Evolutionary conservation across 2,888 invertebrate genomes (phyloP).

Genomic region (Leucophenga montana): DNA sequence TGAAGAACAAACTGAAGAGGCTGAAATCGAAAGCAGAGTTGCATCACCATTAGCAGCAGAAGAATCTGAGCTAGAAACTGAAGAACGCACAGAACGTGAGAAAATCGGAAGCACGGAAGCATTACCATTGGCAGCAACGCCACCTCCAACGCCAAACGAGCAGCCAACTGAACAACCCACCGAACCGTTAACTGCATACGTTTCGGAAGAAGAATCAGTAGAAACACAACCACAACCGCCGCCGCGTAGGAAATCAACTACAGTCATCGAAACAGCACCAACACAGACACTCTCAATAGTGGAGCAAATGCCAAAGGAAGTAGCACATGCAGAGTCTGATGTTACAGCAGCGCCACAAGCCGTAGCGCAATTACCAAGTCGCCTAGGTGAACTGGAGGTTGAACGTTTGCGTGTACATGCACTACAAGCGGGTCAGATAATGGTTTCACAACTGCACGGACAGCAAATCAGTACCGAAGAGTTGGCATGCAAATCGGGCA

Average conservation of each 20-base stretch:
- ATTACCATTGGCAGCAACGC: background rate
- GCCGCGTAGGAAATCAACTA: conserved; percentile 68
- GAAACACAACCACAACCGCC: conserved; percentile 59
- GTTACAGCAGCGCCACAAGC: conserved; percentile 34
- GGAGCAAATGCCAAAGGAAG: conserved; percentile 44
- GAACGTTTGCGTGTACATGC: conserved; percentile 85
- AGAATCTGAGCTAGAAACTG: conserved; percentile 38
- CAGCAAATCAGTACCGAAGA: conserved; percentile 82
- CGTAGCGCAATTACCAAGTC: conserved; percentile 51
- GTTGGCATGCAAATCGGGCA: conserved; percentile 81
- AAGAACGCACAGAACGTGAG: conserved; percentile 42
- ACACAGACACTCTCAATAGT: conserved; percentile 40
- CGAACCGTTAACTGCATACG: conserved; percentile 22
- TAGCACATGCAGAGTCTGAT: conserved; percentile 47
- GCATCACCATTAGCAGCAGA: conserved; percentile 31
- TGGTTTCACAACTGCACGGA: conserved; percentile 87
- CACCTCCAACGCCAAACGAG: background rate
- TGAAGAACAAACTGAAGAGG: background rate
- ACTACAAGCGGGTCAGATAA: conserved; percentile 84
- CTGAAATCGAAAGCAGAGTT: background rate
- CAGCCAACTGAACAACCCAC: conserved; percentile 48
- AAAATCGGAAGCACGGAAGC: conserved; percentile 9
- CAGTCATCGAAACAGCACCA: conserved; percentile 52
- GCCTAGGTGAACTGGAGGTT: conserved; percentile 83
- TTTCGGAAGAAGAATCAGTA: conserved; percentile 33